Evolutionary conservation across 2,797 vertebrate species (phyloP).

Genomic region (Aldrovandia affinis): DNA sequence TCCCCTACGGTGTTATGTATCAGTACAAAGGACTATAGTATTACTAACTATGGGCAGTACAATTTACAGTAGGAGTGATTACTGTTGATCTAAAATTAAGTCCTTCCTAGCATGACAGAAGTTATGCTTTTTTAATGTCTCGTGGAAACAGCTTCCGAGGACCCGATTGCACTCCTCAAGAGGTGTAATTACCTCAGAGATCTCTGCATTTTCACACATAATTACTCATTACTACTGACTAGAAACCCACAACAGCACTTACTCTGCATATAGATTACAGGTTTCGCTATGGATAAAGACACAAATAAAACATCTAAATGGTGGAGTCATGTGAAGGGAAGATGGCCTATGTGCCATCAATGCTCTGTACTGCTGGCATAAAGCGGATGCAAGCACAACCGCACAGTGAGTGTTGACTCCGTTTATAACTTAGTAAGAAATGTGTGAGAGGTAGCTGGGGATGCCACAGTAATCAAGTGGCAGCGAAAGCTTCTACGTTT

Average conservation of each 20-base stretch:
- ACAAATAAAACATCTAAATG: neutral
- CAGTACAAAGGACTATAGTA: neutral
- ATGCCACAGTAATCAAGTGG: neutral
- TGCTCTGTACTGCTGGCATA: neutral
- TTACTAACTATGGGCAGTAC: neutral
- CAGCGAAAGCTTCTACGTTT: neutral
- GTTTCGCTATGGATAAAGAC: neutral
- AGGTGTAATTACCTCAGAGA: conserved; percentile 2
- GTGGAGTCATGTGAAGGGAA: neutral
- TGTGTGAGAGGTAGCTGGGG: neutral
- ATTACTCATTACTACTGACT: conserved; percentile 6
- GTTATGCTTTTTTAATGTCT: neutral
- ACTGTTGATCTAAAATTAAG: neutral
- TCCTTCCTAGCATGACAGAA: neutral
- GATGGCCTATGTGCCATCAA: neutral
- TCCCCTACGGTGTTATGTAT: neutral
- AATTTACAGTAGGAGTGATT: neutral
- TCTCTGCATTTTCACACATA: conserved; percentile 6
- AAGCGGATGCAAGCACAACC: neutral
- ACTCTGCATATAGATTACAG: conserved; percentile 12
- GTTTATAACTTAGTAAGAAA: neutral
- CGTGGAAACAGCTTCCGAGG: neutral
- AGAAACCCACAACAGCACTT: conserved; percentile 14
- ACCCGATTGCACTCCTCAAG: neutral
- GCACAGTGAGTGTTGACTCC: neutral